Percentiles rank a stretch among this genome's conserved stretches.
phyloP scores from a whole-genome alignment of 1,140 invertebrate species.

The Papilio helenus region DNA sequence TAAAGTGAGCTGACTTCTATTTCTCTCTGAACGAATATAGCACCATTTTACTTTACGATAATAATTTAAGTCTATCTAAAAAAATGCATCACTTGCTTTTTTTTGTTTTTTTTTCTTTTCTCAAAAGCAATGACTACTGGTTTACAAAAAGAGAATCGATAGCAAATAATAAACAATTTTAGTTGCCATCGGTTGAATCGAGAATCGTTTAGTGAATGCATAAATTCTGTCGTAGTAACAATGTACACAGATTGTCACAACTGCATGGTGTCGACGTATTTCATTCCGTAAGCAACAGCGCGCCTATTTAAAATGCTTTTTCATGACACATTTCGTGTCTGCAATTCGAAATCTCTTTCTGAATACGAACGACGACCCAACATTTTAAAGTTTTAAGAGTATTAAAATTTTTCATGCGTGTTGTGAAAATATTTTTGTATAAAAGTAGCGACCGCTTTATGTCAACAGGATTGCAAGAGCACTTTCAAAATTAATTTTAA shows the following conservation, averaged over 20 bases:
- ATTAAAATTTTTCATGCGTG: conserved; percentile 29
- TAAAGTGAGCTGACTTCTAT: neutral
- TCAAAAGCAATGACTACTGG: too few relatives aligned
- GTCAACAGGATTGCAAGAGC: conserved; percentile 18
- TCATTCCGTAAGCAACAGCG: conserved; percentile 28
- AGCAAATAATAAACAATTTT: neutral
- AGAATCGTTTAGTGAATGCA: conserved; percentile 12
- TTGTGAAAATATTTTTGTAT: conserved; percentile 17
- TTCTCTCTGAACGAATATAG: neutral
- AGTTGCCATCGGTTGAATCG: neutral
- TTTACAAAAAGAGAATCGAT: too few relatives aligned
- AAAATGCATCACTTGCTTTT: neutral
- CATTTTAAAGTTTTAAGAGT: conserved; percentile 29
- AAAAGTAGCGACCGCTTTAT: conserved; percentile 27
- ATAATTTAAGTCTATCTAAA: neutral
- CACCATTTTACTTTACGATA: neutral
- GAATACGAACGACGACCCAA: conserved; percentile 27
- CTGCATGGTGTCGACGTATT: conserved; percentile 30
- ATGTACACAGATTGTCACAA: conserved; percentile 27
- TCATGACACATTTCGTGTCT: conserved; percentile 33
- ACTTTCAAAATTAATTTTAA: conserved; percentile 27
- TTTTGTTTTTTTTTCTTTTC: neutral
- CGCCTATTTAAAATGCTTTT: conserved; percentile 33
- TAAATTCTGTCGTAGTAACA: conserved; percentile 20
- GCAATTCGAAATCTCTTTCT: conserved; percentile 21